Percentiles rank a stretch among this genome's conserved stretches.
phyloP scores from a whole-genome alignment of 2,797 vertebrate genomes.

The Clarias platycephalus region DNA sequence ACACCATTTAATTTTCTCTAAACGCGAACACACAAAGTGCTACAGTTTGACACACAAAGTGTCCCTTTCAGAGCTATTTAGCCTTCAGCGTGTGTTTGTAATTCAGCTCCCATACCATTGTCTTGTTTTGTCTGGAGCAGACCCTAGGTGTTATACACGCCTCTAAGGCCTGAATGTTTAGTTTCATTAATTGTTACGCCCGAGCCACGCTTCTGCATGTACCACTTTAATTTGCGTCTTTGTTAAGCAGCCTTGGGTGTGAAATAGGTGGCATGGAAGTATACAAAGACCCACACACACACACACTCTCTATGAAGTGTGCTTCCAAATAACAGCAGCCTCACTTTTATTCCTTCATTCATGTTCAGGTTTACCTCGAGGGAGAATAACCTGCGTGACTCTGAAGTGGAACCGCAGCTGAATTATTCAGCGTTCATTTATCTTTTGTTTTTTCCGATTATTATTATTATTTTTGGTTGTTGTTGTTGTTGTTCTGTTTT shows the following conservation, averaged over 20 bases:
- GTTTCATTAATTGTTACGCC: not conserved
- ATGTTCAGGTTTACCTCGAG: not conserved
- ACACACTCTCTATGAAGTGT: not conserved
- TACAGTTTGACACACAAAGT: not conserved
- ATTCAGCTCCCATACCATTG: not conserved
- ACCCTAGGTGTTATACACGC: not conserved
- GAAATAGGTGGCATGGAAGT: not conserved
- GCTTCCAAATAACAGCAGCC: slow-evolving; percentile 4
- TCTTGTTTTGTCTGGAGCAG: not conserved
- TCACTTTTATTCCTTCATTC: slow-evolving; percentile 9
- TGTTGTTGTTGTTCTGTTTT: not conserved
- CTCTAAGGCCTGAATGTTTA: not conserved
- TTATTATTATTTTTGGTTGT: not conserved
- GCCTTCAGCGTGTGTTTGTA: not conserved
- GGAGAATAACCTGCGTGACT: not conserved
- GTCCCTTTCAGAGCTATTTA: not conserved
- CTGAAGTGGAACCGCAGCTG: not conserved
- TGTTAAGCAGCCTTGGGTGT: not conserved
- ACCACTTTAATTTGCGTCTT: not conserved
- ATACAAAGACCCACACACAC: not conserved
- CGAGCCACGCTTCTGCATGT: not conserved
- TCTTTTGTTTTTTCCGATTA: not conserved
- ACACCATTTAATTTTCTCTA: not conserved
- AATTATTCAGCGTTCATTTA: slow-evolving; percentile 23
- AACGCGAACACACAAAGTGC: not conserved